Evolutionary conservation across 2,888 invertebrate genomes (phyloP), one percentile per base, ranked within the genome.

Genomic region (Oscheius onirici): DNA sequence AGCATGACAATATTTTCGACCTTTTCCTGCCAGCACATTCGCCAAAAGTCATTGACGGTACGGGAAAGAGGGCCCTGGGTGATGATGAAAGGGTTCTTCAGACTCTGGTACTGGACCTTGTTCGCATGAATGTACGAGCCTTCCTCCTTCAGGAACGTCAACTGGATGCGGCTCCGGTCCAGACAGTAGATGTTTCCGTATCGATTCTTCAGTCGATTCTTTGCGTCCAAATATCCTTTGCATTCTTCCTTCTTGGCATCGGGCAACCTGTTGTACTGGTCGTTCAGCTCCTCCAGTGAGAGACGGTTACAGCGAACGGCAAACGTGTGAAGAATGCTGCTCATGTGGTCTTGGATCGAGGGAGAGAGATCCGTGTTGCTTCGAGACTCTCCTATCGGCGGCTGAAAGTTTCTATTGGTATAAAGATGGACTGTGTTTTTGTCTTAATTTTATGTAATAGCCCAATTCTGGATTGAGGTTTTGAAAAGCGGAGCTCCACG

Each of bases 21-120:
- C 49, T 68, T 72, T 24, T 78, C 77, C 63, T 78, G 77, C 77
- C 77, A 78, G 26, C 75, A 44, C 77, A 78, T 78, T 43, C 77
- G 26, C 77, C 77, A 78, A 24, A 78, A 78, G 58, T 78, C 77
- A 15, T 51, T 26, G 8, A 72, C 44, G 20, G 77, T 78, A 22
- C 49, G 43, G 17, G 58, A 72, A 46, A 71, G 68, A 2, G 77
- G 77, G 26, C 77, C 77, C 58, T 72, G 77, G n/a, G 77, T 75
- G 41, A 78, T 68, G 52, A 78, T 78, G 46, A 73, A 78, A 17
- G 49, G 72, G n/a, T 60, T 43, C 49, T 71, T 73, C 43, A 78
- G 67, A 22, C 52, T 71, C 11, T 60, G 57, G 51, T 73, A 72
- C 46, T 49, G 44, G 49, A 78, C 65, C 44, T 69, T 67, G 58